Conservation (phyloP, 2,888 invertebrate genomes). For the Iphiclides podalirius region DNA sequence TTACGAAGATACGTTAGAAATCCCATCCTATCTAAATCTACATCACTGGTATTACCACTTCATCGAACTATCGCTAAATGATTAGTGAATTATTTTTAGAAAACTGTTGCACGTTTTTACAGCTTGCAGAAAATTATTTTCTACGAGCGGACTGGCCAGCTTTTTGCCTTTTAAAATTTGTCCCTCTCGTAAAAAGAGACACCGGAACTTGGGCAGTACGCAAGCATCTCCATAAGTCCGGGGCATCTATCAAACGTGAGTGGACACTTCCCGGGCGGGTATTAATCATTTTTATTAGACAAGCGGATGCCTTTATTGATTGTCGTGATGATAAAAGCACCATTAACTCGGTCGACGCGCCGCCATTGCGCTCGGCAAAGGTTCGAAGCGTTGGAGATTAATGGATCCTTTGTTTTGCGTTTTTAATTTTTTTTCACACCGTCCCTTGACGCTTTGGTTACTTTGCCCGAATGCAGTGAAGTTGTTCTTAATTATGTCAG, state of each 20-base stretch:
- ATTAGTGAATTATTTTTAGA: no score
- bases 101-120: no score
- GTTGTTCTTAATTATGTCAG: background rate
- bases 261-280: slow-evolving; percentile 43
- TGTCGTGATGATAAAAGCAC: slow-evolving; percentile 57
- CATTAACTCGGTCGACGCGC: slow-evolving; percentile 47
- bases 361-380: slow-evolving; percentile 19
- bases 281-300: slow-evolving; percentile 71
- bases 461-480: background rate
- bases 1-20: no score
- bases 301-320: slow-evolving; percentile 56
- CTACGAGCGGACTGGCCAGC: no score
- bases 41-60: no score
- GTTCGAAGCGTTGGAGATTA: slow-evolving; percentile 23
- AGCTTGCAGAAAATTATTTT: no score
- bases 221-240: slow-evolving; percentile 30
- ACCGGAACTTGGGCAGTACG: slow-evolving; percentile 22
- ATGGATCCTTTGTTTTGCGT: slow-evolving; percentile 23
- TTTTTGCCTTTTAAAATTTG: background rate
- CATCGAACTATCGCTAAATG: no score
- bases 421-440: slow-evolving; percentile 12
- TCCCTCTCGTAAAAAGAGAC: background rate
- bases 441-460: background rate
- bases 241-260: slow-evolving; percentile 51
- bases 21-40: no score